phyloP scores from a whole-genome alignment of 2,888 invertebrate species.

The Dryomyza anilis region DNA sequence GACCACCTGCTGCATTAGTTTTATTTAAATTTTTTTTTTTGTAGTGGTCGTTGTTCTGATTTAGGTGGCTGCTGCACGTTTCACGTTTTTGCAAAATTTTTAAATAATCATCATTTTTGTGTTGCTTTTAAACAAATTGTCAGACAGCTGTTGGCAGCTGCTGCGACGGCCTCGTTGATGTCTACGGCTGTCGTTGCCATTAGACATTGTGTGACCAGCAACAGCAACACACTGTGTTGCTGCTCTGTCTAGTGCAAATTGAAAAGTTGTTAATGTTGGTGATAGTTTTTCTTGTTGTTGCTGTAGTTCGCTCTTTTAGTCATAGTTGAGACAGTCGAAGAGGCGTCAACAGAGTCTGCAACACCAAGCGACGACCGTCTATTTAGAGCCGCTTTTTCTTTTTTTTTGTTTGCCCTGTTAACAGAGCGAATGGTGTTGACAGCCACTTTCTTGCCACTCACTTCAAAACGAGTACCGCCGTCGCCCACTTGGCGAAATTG shows the following conservation, averaged over 20 bases:
- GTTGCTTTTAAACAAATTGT: constrained; percentile 1
- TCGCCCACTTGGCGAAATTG: neutral
- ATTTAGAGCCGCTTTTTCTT: too few relatives aligned
- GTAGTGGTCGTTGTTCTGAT: neutral
- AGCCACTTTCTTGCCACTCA: neutral
- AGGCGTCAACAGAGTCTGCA: too few relatives aligned
- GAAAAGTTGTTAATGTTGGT: neutral
- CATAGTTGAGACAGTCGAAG: neutral
- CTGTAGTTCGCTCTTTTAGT: constrained; percentile 8
- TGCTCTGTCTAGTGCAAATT: neutral
- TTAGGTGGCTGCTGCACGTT: neutral
- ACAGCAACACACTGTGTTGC: neutral
- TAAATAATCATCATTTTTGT: too few relatives aligned
- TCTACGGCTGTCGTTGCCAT: too few relatives aligned
- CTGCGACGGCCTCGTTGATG: too few relatives aligned
- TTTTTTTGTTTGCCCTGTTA: neutral
- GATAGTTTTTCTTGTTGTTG: neutral
- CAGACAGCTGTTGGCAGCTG: constrained; percentile 37
- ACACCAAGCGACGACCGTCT: too few relatives aligned
- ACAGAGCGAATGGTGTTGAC: neutral
- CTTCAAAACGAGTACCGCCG: neutral
- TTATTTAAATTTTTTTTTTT: neutral
- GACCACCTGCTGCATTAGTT: constrained; percentile 38
- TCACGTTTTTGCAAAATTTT: too few relatives aligned
- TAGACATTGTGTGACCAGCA: neutral